Conservation (phyloP, 2,888 invertebrate species). For the Gari tellinella region DNA sequence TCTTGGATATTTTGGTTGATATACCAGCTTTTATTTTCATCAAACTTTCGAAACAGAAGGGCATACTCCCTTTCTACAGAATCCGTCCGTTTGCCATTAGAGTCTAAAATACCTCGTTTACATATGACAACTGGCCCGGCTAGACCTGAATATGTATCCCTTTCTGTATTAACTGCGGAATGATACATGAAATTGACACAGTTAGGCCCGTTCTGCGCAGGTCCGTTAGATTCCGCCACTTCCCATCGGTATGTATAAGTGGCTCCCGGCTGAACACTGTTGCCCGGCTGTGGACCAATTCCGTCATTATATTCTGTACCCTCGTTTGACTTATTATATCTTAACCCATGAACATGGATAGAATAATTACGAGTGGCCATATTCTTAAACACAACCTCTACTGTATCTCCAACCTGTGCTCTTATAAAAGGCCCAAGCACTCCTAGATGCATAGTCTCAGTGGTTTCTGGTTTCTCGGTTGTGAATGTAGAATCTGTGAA, state of each 20-base stretch:
- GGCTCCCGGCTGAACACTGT: conserved; percentile 47
- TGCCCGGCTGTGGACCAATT: conserved; percentile 15
- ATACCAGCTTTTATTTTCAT: conserved; percentile 77
- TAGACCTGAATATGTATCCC: conserved; percentile 68
- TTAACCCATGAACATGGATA: conserved; percentile 58
- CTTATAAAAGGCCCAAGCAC: conserved; percentile 76
- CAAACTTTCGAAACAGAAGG: conserved; percentile 71
- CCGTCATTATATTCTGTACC: conserved; percentile 53
- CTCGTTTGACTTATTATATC: conserved; percentile 62
- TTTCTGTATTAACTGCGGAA: conserved; percentile 68
- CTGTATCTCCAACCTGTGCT: conserved; percentile 76
- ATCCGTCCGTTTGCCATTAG: conserved; percentile 48
- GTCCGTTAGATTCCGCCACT: conserved; percentile 67
- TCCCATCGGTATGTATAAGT: conserved; percentile 61
- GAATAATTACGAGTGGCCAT: conserved; percentile 60
- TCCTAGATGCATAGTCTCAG: conserved; percentile 59
- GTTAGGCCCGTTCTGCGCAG: conserved; percentile 65
- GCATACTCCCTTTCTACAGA: conserved; percentile 73
- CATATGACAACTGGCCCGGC: conserved; percentile 70
- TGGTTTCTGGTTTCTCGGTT: conserved; percentile 28
- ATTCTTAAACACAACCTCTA: conserved; percentile 67
- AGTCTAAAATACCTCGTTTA: conserved; percentile 52
- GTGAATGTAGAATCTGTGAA: conserved; percentile 69
- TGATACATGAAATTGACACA: conserved; percentile 73
- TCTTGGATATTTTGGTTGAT: conserved; percentile 70